phyloP scores from a whole-genome alignment of 2,113 vertebrate genomes.

The Thomomys bottae region DNA sequence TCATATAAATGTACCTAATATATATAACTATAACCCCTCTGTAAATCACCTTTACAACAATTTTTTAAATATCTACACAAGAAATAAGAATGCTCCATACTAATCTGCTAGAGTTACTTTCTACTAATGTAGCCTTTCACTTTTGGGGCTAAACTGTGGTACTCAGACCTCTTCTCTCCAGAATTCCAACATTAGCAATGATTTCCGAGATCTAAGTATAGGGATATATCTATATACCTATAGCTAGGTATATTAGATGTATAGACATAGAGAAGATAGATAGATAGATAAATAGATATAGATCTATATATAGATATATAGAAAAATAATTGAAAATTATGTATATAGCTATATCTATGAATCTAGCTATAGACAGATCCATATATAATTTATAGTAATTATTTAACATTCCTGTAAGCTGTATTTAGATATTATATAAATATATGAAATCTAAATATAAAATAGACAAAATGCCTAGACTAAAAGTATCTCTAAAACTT shows the following conservation, averaged over 20 bases:
- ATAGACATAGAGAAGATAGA: no score
- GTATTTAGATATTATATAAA: constrained; percentile 94
- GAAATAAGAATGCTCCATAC: background rate
- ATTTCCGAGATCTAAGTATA: no score
- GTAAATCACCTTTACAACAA: no score
- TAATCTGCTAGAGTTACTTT: background rate
- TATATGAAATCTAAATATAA: constrained; percentile 89
- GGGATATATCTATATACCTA: background rate
- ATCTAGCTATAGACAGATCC: no score
- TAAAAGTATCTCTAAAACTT: constrained; percentile 87
- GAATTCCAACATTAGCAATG: background rate
- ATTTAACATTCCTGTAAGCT: constrained; percentile 93
- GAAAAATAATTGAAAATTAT: no score
- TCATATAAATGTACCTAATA: no score
- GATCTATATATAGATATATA: no score
- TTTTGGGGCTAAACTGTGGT: background rate
- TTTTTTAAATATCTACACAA: background rate
- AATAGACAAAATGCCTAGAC: constrained; percentile 89
- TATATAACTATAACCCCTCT: no score
- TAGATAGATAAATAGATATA: no score
- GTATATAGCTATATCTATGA: no score
- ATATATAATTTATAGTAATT: constrained; percentile 85
- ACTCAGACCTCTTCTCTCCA: background rate
- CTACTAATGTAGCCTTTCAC: background rate
- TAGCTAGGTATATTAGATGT: no score